phyloP scores from a whole-genome alignment of 2,888 invertebrate genomes.

The Cephus nigrinus region DNA sequence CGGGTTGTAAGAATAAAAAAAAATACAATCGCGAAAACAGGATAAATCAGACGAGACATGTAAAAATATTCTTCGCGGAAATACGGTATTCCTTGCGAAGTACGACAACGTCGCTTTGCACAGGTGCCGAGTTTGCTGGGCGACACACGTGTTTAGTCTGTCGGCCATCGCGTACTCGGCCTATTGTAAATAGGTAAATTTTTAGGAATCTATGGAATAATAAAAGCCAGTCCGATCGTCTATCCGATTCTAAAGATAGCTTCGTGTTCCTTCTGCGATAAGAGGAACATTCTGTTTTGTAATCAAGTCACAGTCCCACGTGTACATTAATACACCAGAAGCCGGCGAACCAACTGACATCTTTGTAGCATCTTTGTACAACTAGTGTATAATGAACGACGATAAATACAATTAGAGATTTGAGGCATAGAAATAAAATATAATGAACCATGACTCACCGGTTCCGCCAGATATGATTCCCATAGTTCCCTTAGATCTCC shows the following conservation, averaged over 20 bases:
- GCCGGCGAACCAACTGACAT: neutral
- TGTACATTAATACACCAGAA: neutral
- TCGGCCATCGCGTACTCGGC: neutral
- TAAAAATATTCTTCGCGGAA: neutral
- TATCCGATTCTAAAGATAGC: neutral
- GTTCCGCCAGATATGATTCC: constrained; percentile 82
- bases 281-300: constrained; percentile 7
- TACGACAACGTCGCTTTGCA: neutral
- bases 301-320: neutral
- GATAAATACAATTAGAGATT: constrained; percentile 1
- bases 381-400: neutral
- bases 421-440: constrained; percentile 22
- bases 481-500: constrained; percentile 83
- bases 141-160: neutral
- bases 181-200: neutral
- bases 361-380: neutral
- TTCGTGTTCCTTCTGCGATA: neutral
- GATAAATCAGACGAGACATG: no score
- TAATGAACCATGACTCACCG: constrained; percentile 72
- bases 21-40: neutral
- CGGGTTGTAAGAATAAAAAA: neutral
- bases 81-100: neutral
- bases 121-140: neutral
- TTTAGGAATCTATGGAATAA: neutral
- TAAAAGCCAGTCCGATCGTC: no score